Conservation (phyloP, 2,888 invertebrate species). For the Neria commutata region DNA sequence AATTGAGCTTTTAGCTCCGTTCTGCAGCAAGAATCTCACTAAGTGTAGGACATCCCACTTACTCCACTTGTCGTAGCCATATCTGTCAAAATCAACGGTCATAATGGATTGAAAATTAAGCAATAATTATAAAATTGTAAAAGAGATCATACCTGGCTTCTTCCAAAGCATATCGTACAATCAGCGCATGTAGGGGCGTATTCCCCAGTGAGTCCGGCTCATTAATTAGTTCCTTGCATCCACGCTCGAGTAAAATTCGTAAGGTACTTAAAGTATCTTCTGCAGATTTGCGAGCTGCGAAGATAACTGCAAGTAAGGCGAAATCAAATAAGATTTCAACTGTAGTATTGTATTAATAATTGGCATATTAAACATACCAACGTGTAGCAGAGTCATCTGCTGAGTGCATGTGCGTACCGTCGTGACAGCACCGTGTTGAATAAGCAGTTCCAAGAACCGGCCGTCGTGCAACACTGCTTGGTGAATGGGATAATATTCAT, state of each 20-base stretch:
- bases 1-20: conserved; percentile 71
- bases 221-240: conserved; percentile 75
- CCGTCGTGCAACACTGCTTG: conserved; percentile 76
- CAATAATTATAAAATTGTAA: not conserved
- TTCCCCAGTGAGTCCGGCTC: conserved; percentile 75
- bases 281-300: conserved; percentile 72
- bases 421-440: conserved; percentile 73
- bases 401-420: conserved; percentile 73
- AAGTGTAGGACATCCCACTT: conserved; percentile 78
- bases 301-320: conserved; percentile 63
- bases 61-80: conserved; percentile 74
- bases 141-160: conserved; percentile 67
- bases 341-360: too few relatives aligned
- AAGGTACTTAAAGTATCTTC: conserved; percentile 75
- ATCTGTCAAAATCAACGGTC: conserved; percentile 56
- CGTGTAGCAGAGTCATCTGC: conserved; percentile 73
- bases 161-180: conserved; percentile 71
- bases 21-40: conserved; percentile 68
- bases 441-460: conserved; percentile 70
- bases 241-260: conserved; percentile 73
- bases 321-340: not conserved
- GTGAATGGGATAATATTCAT: conserved; percentile 80
- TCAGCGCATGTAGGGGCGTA: conserved; percentile 73
- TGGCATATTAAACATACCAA: conserved; percentile 59
- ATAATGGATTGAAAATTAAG: too few relatives aligned